Conservation (phyloP, 92 coral and sea anemone genomes). For the Zoanthus sociatus region DNA sequence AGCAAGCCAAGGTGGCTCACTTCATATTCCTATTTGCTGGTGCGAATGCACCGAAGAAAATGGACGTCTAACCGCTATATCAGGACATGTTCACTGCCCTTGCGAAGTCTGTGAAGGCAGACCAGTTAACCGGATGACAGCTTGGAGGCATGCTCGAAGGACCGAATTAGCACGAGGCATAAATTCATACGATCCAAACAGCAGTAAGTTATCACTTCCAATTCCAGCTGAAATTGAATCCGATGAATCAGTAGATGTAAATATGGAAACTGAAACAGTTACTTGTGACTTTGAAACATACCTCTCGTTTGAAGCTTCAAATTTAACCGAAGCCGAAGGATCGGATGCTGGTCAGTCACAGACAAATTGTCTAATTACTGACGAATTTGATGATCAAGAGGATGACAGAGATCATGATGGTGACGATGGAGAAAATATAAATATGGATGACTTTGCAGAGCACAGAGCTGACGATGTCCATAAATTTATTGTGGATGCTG, state of each 20-base stretch:
- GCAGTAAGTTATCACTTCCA: not conserved
- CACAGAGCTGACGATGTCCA: not conserved
- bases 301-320: too few species aligned
- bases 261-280: too few species aligned
- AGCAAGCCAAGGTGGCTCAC: too few species aligned
- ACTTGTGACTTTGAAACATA: too few species aligned
- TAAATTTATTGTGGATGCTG: not conserved
- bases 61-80: too few species aligned
- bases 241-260: too few species aligned
- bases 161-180: not conserved
- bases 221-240: too few species aligned
- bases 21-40: not conserved
- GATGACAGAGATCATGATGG: conserved; percentile 25
- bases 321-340: too few species aligned
- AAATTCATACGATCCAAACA: not conserved
- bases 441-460: not conserved
- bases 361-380: too few species aligned
- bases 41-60: not conserved
- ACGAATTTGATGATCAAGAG: too few species aligned
- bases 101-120: not conserved
- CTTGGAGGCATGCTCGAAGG: not conserved
- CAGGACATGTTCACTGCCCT: not conserved
- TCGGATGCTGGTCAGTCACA: too few species aligned
- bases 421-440: not conserved
- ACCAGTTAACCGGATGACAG: not conserved